Percentiles rank a stretch among this genome's conserved stretches.
phyloP scores from a whole-genome alignment of 2,888 invertebrate genomes.

The Tetheella fluctuosa region DNA sequence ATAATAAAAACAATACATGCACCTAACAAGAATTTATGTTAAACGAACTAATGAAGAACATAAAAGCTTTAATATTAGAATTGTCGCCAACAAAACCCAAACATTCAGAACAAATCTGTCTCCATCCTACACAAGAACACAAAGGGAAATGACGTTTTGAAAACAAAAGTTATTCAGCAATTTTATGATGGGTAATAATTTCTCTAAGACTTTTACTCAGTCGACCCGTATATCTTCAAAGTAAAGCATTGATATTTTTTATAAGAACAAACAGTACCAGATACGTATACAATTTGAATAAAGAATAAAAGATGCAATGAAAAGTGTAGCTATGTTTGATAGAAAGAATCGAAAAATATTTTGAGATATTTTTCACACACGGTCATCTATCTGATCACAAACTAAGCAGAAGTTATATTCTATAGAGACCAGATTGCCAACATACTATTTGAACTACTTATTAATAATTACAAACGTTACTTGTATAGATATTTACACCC shows the following conservation, averaged over 20 bases:
- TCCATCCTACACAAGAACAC: neutral
- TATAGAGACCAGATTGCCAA: too few relatives aligned
- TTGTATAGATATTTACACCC: too few relatives aligned
- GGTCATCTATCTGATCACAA: too few relatives aligned
- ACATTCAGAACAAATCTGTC: constrained; percentile 7
- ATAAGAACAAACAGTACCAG: neutral
- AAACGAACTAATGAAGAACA: neutral
- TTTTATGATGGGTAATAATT: constrained; percentile 64
- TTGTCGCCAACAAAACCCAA: neutral
- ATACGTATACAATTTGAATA: neutral
- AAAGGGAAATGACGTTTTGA: constrained; percentile 17
- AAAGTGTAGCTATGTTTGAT: neutral
- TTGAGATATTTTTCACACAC: too few relatives aligned
- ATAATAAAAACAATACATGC: neutral
- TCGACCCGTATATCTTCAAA: constrained; percentile 16
- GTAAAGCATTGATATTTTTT: neutral
- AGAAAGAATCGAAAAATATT: neutral
- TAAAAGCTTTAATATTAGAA: neutral
- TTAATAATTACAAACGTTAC: too few relatives aligned
- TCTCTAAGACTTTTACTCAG: constrained; percentile 37
- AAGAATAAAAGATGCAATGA: neutral
- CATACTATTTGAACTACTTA: too few relatives aligned
- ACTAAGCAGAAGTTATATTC: too few relatives aligned
- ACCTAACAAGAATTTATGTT: neutral
- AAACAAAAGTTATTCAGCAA: constrained; percentile 61